phyloP scores from a whole-genome alignment of 2,797 vertebrate genomes.

The Heterohyrax brucei region DNA sequence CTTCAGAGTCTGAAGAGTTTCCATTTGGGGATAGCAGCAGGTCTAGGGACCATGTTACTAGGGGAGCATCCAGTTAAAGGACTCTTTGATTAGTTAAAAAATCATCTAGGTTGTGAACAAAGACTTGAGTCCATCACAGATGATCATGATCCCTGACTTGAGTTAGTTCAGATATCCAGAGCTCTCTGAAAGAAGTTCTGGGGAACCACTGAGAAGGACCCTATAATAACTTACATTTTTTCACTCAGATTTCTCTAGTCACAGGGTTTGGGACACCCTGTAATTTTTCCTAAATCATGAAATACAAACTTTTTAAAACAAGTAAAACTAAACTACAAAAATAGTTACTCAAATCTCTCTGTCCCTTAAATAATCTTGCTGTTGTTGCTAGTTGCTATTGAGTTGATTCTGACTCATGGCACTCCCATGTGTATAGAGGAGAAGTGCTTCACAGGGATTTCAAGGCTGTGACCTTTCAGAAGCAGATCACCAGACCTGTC shows the following conservation, averaged over 20 bases:
- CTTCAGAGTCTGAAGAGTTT: too few species aligned
- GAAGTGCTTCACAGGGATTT: not conserved
- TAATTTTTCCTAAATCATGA: conserved; percentile 46
- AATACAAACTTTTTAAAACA: not conserved
- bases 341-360: not conserved
- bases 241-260: not conserved
- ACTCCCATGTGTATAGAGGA: not conserved
- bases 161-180: not conserved
- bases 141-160: not conserved
- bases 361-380: not conserved
- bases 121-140: not conserved
- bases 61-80: not conserved
- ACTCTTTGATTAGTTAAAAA: conserved; percentile 27
- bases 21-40: too few species aligned
- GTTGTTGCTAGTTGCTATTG: not conserved
- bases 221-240: not conserved
- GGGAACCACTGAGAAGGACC: not conserved
- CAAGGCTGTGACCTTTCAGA: not conserved
- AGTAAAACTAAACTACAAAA: not conserved
- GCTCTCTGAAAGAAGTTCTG: not conserved
- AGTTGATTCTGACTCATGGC: not conserved
- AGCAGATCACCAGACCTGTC: not conserved
- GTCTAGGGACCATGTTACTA: too few species aligned
- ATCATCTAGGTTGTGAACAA: not conserved
- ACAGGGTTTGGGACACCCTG: not conserved